Conservation (phyloP, 2,113 vertebrate genomes). For the Panthera leo region DNA sequence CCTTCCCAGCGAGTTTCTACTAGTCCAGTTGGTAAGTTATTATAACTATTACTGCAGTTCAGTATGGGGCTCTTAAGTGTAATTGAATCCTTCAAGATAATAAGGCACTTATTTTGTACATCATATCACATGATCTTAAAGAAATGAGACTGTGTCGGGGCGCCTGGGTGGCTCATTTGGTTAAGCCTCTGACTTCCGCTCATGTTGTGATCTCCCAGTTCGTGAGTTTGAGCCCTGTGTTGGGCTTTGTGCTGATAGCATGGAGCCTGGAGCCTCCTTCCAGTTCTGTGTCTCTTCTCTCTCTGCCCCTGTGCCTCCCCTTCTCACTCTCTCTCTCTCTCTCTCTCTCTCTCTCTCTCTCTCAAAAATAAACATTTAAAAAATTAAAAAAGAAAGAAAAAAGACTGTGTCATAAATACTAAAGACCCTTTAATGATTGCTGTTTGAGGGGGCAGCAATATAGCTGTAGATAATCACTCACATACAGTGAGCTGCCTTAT, state of each 20-base stretch:
- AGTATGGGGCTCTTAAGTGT: background rate
- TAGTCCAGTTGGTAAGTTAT: constrained; percentile 93
- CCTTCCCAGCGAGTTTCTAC: constrained; percentile 94
- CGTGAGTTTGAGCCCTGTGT: no score
- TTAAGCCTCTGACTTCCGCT: no score
- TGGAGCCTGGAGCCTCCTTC: no score
- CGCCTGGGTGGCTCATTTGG: no score
- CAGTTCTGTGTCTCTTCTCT: no score
- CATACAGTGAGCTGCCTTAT: constrained; percentile 18
- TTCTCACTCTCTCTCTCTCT: no score
- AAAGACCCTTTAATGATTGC: constrained; percentile 1
- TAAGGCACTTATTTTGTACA: constrained; percentile 32
- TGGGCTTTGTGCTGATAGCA: no score
- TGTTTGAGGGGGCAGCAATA: background rate
- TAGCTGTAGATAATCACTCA: background rate
- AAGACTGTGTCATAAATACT: background rate
- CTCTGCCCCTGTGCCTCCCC: no score
- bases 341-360: no score
- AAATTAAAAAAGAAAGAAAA: no score
- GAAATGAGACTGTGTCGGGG: background rate
- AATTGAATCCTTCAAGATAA: constrained; percentile 22
- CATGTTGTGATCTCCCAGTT: no score
- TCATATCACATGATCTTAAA: constrained; percentile 29
- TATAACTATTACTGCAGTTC: background rate
- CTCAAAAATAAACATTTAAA: no score